Evolutionary conservation across 1,140 invertebrate species (phyloP).

Genomic region (Drosophila insularis): DNA sequence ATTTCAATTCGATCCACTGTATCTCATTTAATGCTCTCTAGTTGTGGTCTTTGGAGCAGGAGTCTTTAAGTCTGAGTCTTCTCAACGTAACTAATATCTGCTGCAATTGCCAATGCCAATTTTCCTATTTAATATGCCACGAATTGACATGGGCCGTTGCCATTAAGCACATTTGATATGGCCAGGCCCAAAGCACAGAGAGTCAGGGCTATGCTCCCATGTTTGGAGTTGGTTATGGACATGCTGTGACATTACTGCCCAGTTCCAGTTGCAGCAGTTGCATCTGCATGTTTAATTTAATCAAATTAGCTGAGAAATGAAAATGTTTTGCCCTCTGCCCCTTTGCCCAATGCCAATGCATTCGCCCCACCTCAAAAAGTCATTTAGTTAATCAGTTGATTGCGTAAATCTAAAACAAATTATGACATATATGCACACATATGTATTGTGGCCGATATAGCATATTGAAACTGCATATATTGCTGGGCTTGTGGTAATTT

Average conservation of each 20-base stretch:
- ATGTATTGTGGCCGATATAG: conserved; percentile 18
- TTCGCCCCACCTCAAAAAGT: conserved; percentile 20
- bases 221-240: conserved; percentile 45
- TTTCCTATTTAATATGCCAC: conserved; percentile 79
- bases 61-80: neutral
- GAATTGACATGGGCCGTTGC: conserved; percentile 76
- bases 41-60: conserved; percentile 10
- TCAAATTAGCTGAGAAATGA: conserved; percentile 76
- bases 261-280: conserved; percentile 18
- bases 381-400: conserved; percentile 73
- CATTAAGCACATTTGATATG: conserved; percentile 75
- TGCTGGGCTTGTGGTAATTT: conserved; percentile 44
- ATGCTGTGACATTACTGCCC: conserved; percentile 60
- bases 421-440: conserved; percentile 56
- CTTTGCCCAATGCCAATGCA: no score
- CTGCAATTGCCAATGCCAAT: conserved; percentile 77
- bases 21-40: conserved; percentile 4
- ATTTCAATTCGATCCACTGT: neutral
- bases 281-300: conserved; percentile 64
- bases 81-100: conserved; percentile 66
- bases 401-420: conserved; percentile 66
- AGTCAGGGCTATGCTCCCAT: conserved; percentile 32
- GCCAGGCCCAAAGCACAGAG: conserved; percentile 28
- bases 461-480: conserved; percentile 31
- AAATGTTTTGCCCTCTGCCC: conserved; percentile 13